phyloP scores from a whole-genome alignment of 2,797 vertebrate species.

The Novumbra hubbsi region DNA sequence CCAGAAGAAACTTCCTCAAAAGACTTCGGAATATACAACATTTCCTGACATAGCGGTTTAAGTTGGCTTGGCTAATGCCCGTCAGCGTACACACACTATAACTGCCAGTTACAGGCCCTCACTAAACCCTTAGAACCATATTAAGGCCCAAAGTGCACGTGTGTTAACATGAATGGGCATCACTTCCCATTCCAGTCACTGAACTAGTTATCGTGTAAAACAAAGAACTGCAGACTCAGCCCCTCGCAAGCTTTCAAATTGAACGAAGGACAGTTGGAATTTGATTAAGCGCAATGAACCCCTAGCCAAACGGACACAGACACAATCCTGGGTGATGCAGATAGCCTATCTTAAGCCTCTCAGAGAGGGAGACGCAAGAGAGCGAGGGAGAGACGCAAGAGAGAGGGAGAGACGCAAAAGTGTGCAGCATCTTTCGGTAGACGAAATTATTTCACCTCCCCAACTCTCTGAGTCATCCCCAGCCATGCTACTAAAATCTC shows the following conservation, averaged over 20 bases:
- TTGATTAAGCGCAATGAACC: constrained; percentile 4
- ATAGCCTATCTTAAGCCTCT: background rate
- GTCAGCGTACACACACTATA: background rate
- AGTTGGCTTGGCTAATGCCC: background rate
- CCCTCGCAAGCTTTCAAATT: constrained; percentile 4
- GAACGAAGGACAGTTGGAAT: constrained; percentile 3
- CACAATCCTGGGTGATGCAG: background rate
- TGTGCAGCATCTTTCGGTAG: background rate
- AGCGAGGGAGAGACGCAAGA: background rate
- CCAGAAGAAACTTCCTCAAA: constrained; percentile 10
- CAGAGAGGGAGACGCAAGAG: background rate
- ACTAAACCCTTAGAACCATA: background rate
- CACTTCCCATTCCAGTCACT: background rate
- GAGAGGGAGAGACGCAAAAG: background rate
- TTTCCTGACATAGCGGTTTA: background rate
- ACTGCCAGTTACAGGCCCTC: background rate
- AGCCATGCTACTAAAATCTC: background rate
- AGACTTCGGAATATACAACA: background rate
- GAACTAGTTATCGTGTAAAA: background rate
- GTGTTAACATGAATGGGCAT: background rate
- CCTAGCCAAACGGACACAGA: background rate
- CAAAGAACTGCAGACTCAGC: background rate
- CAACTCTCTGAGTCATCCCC: constrained; percentile 4
- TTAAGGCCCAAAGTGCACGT: background rate
- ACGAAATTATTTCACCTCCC: background rate